phyloP scores from a whole-genome alignment of 1,140 invertebrate species.

The Thrips palmi region DNA sequence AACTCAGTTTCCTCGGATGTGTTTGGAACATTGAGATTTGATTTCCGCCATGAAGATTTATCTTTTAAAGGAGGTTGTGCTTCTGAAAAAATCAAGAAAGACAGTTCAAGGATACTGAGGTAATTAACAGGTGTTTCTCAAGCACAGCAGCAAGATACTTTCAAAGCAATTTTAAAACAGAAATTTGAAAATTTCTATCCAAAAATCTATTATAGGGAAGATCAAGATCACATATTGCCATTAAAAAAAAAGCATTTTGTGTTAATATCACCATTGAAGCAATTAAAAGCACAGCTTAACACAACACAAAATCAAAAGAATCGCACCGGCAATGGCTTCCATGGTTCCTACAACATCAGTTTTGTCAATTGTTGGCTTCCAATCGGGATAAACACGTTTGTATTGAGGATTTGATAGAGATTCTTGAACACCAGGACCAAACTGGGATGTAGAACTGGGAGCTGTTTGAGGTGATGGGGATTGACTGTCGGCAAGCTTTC shows the following conservation, averaged over 20 bases:
- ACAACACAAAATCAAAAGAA: background rate
- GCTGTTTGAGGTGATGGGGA: constrained; percentile 17
- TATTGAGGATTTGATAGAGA: constrained; percentile 29
- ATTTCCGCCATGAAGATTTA: constrained; percentile 57
- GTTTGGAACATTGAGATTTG: constrained; percentile 41
- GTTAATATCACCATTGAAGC: no score
- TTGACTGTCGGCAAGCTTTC: constrained; percentile 28
- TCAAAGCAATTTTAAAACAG: no score
- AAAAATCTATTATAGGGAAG: no score
- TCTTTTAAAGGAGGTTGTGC: constrained; percentile 49
- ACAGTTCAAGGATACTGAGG: no score
- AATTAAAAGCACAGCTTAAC: no score
- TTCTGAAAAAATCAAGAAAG: constrained; percentile 29
- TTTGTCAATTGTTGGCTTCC: constrained; percentile 62
- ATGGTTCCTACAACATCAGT: constrained; percentile 66
- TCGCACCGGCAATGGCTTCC: constrained; percentile 65
- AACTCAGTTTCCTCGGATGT: constrained; percentile 34
- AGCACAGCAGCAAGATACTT: no score
- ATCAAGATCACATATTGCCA: no score
- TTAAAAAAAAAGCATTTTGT: no score
- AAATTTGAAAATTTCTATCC: no score
- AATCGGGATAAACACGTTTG: constrained; percentile 49
- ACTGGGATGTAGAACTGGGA: constrained; percentile 19
- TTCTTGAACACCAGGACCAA: constrained; percentile 18
- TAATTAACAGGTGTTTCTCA: no score